Evolutionary conservation across 2,113 vertebrate species (phyloP).

Genomic region (Brevimyrus niger): DNA sequence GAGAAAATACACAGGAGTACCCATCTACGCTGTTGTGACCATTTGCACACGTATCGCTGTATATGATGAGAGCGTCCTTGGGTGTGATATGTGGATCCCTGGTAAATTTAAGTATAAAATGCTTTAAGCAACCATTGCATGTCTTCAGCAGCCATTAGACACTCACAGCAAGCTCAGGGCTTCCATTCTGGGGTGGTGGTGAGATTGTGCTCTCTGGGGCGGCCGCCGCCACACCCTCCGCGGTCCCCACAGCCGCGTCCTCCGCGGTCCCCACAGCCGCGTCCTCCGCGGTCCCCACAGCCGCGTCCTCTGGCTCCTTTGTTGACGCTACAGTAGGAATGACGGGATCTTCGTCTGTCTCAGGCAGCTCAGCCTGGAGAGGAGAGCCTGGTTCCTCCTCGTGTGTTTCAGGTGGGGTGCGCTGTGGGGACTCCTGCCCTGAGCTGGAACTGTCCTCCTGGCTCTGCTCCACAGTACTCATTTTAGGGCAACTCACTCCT

Average conservation of each 20-base stretch:
- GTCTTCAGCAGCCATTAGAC: not conserved
- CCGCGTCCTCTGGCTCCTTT: not conserved
- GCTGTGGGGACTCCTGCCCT: conserved; percentile 21
- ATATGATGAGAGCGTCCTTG: not conserved
- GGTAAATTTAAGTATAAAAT: not conserved
- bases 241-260: too few species aligned
- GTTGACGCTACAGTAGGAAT: not conserved
- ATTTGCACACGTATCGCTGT: not conserved
- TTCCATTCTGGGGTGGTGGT: not conserved
- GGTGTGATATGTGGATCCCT: not conserved
- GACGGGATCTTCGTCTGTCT: not conserved
- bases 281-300: not conserved
- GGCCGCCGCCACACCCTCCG: too few species aligned
- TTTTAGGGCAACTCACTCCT: conserved; percentile 17
- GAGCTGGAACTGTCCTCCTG: conserved; percentile 15
- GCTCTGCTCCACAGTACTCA: not conserved
- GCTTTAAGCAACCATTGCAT: not conserved
- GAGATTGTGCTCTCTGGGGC: not conserved
- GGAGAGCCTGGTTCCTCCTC: not conserved
- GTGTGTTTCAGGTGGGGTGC: not conserved
- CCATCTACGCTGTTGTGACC: too few species aligned
- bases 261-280: too few species aligned
- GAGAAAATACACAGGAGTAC: too few species aligned
- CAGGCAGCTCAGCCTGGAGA: not conserved
- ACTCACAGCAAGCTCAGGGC: not conserved